Evolutionary conservation across 2,888 invertebrate genomes (phyloP), one percentile per base, ranked within the genome.

Genomic region (Drosophila greeni): DNA sequence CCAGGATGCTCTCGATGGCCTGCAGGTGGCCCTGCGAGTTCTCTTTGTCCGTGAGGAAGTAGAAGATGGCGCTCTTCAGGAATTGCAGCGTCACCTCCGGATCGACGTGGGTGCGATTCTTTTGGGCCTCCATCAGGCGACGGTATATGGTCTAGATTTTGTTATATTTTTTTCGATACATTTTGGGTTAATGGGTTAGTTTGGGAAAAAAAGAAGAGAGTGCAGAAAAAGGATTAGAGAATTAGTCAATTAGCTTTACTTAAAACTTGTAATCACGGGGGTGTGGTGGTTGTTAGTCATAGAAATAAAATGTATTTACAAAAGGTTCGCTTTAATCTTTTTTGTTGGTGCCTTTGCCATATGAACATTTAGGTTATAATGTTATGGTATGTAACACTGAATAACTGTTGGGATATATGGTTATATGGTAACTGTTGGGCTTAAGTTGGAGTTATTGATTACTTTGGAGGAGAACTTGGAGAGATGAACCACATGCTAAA

Each of bases 41-140:
- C 87, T 97, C 96, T 76, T 93, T 94, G 87, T 97, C 96, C 3
- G 96, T 95, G 62, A 97, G 91, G 89, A 96, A 97, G 88, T 97
- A 97, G 88, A 96, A 97, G 84, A 97, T 92, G 55, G 97, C 97
- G 68, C 97, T 97, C 89, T 96, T 97, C 70, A 97, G 91, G 90
- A 97, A 97, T 89, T 96, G 95, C 85, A 97, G 90, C 20, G 96
- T 96, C 74, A 97, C 94, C 89, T 96, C 95, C n/a, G 97, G 95
- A 90, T 97, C 96, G 60, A 95, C 92, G 76, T 91, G 92, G 74
- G 91, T 92, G 88, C 92, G 93, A 87, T 90, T 92, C 86, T 92
- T 93, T 88, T 93, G 94, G 73, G 94, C 93, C 88, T 95, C 94
- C 88, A 95, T 91, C 85, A 95, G 91, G 87, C 94, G 94, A 84